Percentiles rank a stretch among this genome's conserved stretches.
Conservation (phyloP, 1,140 invertebrate genomes). For the Trachelipus rathkii region DNA sequence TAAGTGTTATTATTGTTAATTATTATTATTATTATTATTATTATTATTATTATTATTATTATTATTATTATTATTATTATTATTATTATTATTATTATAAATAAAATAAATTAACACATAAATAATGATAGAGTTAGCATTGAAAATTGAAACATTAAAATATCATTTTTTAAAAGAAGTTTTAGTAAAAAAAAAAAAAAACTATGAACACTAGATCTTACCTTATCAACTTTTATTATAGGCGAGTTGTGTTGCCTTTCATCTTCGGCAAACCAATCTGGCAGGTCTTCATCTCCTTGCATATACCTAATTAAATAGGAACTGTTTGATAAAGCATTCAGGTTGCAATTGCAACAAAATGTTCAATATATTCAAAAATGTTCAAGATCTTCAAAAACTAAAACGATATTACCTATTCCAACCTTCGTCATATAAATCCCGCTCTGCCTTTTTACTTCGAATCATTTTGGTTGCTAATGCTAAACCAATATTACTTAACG, state of each 20-base stretch:
- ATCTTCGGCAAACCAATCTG: conserved; percentile 94
- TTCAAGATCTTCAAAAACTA: not conserved
- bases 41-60: no score
- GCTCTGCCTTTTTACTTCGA: conserved; percentile 75
- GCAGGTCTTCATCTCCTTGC: conserved; percentile 69
- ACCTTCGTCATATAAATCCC: conserved; percentile 77
- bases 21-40: no score
- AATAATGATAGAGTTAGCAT: no score
- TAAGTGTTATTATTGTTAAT: no score
- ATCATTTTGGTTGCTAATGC: conserved; percentile 80
- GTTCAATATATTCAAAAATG: not conserved
- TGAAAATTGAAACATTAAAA: no score
- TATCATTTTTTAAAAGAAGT: conserved; percentile 47
- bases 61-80: no score
- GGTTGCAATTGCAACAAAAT: not conserved
- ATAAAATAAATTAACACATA: no score
- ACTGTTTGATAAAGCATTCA: conserved; percentile 29
- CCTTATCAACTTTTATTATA: conserved; percentile 43
- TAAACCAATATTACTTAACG: conserved; percentile 77
- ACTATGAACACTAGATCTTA: conserved; percentile 65
- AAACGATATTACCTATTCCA: conserved; percentile 76
- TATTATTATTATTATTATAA: no score
- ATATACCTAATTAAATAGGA: conserved; percentile 51
- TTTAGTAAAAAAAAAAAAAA: no score
- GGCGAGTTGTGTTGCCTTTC: conserved; percentile 80